Base-by-base conservation (phyloP, 64 coral and sea anemone species). In the Anthopleura sola region DNA sequence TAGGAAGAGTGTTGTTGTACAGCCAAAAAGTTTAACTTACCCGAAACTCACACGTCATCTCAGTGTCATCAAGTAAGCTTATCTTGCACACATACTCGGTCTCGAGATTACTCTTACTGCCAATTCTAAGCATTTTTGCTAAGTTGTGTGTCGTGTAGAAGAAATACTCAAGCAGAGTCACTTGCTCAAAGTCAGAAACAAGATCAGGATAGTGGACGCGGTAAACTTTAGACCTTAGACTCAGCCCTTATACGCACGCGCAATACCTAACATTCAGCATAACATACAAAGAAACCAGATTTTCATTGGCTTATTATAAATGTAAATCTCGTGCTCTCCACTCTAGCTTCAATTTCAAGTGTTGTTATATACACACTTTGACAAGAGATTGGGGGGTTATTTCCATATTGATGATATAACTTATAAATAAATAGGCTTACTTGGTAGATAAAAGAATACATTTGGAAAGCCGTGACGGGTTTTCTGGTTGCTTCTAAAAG, bases 21-120 rank as follows among this genome's bases (percentile, higher is more conserved):
- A 24, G 16, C 24, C 66, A 71, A 38, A 79, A 75, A 16, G 49
- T 80, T 64, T 68, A n/a, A 23, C 75, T 91, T 87, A 99, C 97
- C 97, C 93, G 94, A 86, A 99, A 99, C 87, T 99, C 97, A 57
- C 97, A 99, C 64, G 97, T 90, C 80, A 99, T 53, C 75, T 99
- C 97, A 9, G 93, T 95, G 78, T 99, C 97, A 79, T 99, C 97
- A 6, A 99, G 75, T 51, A 99, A 87, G 57, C 97, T 91, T 79
- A 99, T 95, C 87, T 95, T 99, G 66, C 92, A 94, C 38, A 91
- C 88, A 75, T 89, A 99, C 50, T 99, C 97, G 32, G 90, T 86
- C 28, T 99, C 97, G 39, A 99, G 85, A 75, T 95, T 99, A 39
- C 87, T 88, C 83, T 90, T 99, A 75, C 97, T 99, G 10, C 86